Base-by-base conservation (phyloP, 1,140 invertebrate genomes). In the Rhagoletis zephyria region DNA sequence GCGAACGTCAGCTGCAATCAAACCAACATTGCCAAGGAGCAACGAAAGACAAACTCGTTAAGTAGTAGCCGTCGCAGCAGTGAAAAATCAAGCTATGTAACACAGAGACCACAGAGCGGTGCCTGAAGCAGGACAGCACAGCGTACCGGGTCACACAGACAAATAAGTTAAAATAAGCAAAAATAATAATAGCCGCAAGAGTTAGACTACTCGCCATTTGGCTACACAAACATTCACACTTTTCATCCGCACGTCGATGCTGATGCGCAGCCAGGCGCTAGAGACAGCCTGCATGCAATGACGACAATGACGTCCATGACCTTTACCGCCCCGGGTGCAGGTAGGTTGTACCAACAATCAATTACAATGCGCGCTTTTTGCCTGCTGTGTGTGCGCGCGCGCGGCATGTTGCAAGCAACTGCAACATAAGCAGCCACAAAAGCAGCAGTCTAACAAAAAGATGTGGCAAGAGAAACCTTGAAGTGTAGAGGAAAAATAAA, bases 331-430 rank as follows among this genome's bases (percentile, higher is more conserved):
- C 45, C 48, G n/a, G 48, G 74, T 56, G 48, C 48, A 81, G 74
- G 74, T 81, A 81, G 74, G 74, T 81, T 81, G 74, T 81, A 81
- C 74, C 74, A 81, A 81, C 74, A 81, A 81, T 81, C 74, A 81
- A 81, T 81, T 81, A 81, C 74, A 81, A 56, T 81, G 74, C 51
- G n/a, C 74, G 74, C 74, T 81, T 56, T 48, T 81, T 51, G 48
- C 51, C 74, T 81, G 74, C 45, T 56, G 74, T 77, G 42, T 77
- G 70, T 14, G 67, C 30, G 74, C 51, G 42, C 51, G 70, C 70
- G 14, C 16, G 64, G 64, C 64, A 30, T 67, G 64, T 51, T 51
- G 70, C 45, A 77, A 19, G 70, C 51, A 63, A 51, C 70, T 3
- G 70, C 70, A 77, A 45, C 61, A 63, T 30, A 63, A 4, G 14